These are phyloP conservation scores for Labroides dimidiatus DNA, from an alignment of 2,797 vertebrate genomes.

Conservation along the genomic window DNA sequence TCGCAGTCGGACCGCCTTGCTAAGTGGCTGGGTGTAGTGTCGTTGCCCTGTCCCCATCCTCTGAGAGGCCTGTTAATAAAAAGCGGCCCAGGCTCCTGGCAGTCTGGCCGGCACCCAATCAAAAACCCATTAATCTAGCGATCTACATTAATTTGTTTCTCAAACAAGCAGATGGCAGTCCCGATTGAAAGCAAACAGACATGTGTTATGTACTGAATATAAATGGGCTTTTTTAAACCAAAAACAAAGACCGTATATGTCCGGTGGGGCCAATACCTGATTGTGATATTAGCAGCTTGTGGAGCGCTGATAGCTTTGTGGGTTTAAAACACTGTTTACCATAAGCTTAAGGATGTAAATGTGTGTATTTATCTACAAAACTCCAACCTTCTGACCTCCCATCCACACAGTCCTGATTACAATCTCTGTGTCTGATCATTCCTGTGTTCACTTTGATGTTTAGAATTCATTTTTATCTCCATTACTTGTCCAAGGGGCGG, in stretches of 20 bases:
- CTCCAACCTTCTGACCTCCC: constrained; percentile 19
- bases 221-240: constrained; percentile 44
- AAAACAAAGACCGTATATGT: constrained; percentile 30
- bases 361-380: background rate
- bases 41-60: constrained; percentile 44
- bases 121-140: constrained; percentile 76
- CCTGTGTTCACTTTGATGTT: constrained; percentile 3
- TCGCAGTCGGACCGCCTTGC: constrained; percentile 10
- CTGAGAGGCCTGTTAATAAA: constrained; percentile 55
- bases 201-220: constrained; percentile 50
- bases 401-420: constrained; percentile 41
- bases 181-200: constrained; percentile 68
- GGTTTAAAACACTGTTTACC: constrained; percentile 12
- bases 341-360: constrained; percentile 9
- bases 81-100: constrained; percentile 50
- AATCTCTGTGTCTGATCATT: background rate
- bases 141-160: constrained; percentile 74
- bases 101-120: constrained; percentile 70
- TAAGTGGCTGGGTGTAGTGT: constrained; percentile 43
- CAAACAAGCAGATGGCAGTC: constrained; percentile 69
- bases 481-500: background rate
- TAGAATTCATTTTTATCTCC: background rate
- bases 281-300: constrained; percentile 28
- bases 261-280: constrained; percentile 41
- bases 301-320: constrained; percentile 17